Percentiles rank a stretch among this genome's conserved stretches.
phyloP scores from a whole-genome alignment of 2,113 vertebrate genomes.

The Noturus placidus region DNA sequence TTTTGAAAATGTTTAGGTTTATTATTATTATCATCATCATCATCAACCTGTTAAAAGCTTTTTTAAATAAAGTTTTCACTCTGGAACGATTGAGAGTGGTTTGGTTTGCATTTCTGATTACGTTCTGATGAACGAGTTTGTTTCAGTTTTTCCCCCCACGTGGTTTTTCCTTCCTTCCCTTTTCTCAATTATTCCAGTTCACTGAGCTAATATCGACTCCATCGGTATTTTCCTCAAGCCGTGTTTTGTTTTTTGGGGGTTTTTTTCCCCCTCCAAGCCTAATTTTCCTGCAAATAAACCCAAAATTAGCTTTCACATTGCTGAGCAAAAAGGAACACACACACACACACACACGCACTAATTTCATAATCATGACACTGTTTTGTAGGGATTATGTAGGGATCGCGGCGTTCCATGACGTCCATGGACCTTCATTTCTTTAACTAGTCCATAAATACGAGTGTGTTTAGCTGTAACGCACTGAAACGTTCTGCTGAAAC shows the following conservation, averaged over 20 bases:
- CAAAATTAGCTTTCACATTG: background rate
- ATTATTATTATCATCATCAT: background rate
- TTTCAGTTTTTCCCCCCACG: background rate
- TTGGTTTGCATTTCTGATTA: background rate
- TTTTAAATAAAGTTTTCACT: background rate
- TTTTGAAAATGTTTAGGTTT: background rate
- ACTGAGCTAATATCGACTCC: too few species aligned
- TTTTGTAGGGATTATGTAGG: background rate
- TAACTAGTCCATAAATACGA: background rate
- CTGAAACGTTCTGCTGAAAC: slow-evolving; percentile 48
- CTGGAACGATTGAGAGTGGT: background rate
- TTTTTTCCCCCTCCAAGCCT: background rate
- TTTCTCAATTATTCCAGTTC: background rate
- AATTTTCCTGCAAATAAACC: background rate
- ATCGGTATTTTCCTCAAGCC: background rate
- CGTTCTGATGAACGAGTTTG: background rate
- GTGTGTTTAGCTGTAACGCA: slow-evolving; percentile 59
- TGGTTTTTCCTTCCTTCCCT: too few species aligned
- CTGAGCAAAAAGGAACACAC: background rate
- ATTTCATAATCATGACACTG: background rate
- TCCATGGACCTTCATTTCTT: background rate
- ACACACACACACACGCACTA: background rate
- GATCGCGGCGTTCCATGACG: background rate
- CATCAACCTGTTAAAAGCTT: background rate
- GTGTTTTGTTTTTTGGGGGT: too few species aligned